A percentile compares a stretch with the other conserved stretches of the same genome.
These are phyloP conservation scores for Melieria picta DNA, from an alignment of 2,888 invertebrate species.

Conservation along the genomic window DNA sequence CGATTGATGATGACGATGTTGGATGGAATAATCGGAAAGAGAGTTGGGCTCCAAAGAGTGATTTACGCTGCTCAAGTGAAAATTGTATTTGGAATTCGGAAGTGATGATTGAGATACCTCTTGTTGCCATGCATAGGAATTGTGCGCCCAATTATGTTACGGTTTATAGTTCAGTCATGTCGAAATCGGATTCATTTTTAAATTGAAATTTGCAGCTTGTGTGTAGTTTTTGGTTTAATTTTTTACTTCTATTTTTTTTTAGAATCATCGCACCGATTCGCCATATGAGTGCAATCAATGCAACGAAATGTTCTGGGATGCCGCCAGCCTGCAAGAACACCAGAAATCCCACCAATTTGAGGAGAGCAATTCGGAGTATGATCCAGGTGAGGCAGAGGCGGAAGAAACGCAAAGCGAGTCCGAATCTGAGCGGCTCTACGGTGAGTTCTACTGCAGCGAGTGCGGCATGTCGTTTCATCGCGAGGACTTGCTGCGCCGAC, in stretches of 20 bases:
- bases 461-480: slow-evolving; percentile 84
- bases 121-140: slow-evolving; percentile 38
- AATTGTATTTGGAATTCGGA: slow-evolving; percentile 5
- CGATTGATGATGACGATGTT: not conserved
- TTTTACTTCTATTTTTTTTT: not conserved
- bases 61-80: no score
- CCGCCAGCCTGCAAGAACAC: slow-evolving; percentile 71
- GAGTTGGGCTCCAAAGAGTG: no score
- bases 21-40: not conserved
- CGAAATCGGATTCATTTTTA: not conserved
- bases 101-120: slow-evolving; percentile 44
- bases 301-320: slow-evolving; percentile 84
- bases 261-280: slow-evolving; percentile 83
- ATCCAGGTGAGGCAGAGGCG: slow-evolving; percentile 62
- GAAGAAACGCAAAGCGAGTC: slow-evolving; percentile 66
- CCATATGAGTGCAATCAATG: slow-evolving; percentile 83
- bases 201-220: not conserved
- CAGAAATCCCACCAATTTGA: slow-evolving; percentile 71
- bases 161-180: slow-evolving; percentile 14
- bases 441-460: slow-evolving; percentile 74
- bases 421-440: slow-evolving; percentile 71
- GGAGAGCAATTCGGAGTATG: slow-evolving; percentile 66
- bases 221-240: no score
- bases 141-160: slow-evolving; percentile 47
- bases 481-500: slow-evolving; percentile 78